Evolutionary conservation across 2,797 vertebrate species (phyloP), one percentile per base, ranked within the genome.

Genomic region (Poeciliopsis presidionis): DNA sequence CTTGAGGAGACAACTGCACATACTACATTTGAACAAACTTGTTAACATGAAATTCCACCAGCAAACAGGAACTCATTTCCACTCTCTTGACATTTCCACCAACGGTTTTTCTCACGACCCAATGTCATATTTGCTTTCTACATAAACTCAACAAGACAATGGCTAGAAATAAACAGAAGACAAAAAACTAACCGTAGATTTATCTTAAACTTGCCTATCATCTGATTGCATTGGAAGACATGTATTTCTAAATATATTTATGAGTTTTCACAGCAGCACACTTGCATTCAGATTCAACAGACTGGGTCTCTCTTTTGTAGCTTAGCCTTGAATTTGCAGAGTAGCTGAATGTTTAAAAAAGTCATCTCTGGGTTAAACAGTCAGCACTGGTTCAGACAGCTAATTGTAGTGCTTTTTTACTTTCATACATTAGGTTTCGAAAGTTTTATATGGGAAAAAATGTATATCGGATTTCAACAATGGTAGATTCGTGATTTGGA

Each of bases 1-100:
- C 87, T 86, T 0, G 39, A 83, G 88, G 86, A 83, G 28, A 47
- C 30, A n/a, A 18, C 67, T 45, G 13, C 14, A 4, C 25, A n/a
- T 73, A 45, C 49, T 12, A 71, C 83, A 86, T 75, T 74, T 67
- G 74, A 76, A 82, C 88, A 81, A 78, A 84, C 86, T 81, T 51
- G 78, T 22, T 0, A 80, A 85, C 84, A 78, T 73, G 73, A 70
- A 72, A 41, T 46, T 43, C 57, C 57, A 82, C 75, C 22, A 43
- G 73, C 74, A 79, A 79, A 83, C 84, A 80, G 79, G 75, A 80
- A 74, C 30, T 76, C 7, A 0, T 18, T 49, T 1, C 3, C 6
- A 4, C 22, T 36, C 43, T 75, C 77, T 67, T 47, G 49, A 77
- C 87, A 20, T 83, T 83, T 75, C 74, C 61, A 76, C 77, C 53